phyloP scores from a whole-genome alignment of 2,888 invertebrate genomes.

The Phorcus lineatus region DNA sequence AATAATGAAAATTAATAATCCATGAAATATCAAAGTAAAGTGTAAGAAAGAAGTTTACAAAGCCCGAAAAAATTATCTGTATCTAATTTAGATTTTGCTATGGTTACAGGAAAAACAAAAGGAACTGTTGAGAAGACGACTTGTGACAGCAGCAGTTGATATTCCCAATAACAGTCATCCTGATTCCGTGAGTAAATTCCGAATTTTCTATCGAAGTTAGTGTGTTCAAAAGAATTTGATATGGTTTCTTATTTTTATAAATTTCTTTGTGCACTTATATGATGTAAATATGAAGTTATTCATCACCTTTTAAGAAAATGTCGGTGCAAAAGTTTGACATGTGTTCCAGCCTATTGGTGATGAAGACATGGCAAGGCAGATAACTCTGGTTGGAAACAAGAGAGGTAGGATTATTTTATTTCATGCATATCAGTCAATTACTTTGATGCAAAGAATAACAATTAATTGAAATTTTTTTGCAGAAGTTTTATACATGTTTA shows the following conservation, averaged over 20 bases:
- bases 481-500: too few species aligned
- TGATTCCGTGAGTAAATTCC: conserved; percentile 73
- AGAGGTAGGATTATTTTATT: conserved; percentile 64
- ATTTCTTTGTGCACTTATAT: neutral
- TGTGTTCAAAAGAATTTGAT: conserved; percentile 64
- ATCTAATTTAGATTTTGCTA: neutral
- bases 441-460: too few species aligned
- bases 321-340: neutral
- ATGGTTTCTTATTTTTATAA: neutral
- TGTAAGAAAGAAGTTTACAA: neutral
- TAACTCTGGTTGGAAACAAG: conserved; percentile 57
- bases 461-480: too few species aligned
- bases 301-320: neutral
- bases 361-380: conserved; percentile 56
- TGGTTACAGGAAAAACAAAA: conserved; percentile 32
- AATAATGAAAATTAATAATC: too few species aligned
- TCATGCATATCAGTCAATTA: too few species aligned
- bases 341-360: conserved; percentile 66
- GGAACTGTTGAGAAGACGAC: conserved; percentile 63
- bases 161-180: conserved; percentile 88
- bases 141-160: conserved; percentile 80
- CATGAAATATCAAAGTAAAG: neutral
- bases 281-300: neutral
- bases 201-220: conserved; percentile 13
- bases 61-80: too few species aligned